Percentiles rank a stretch among this genome's conserved stretches.
These are phyloP conservation scores for Lacanobia wlatinum DNA, from an alignment of 2,888 invertebrate species.

Conservation along the genomic window DNA sequence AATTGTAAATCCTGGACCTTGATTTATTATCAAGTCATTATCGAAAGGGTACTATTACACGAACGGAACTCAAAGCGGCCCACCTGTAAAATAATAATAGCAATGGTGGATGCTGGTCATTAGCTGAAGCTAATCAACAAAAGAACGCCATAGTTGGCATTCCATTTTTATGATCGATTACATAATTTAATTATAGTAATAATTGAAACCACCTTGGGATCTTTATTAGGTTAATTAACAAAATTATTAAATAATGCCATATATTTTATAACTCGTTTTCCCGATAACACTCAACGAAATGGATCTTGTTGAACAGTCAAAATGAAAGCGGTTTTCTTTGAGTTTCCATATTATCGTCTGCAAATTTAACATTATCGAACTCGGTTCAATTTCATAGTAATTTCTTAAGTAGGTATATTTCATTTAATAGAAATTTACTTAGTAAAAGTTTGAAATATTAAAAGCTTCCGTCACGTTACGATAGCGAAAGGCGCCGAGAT, in stretches of 20 bases:
- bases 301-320: background rate
- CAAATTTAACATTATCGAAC: background rate
- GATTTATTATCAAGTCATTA: slow-evolving; percentile 65
- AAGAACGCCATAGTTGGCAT: slow-evolving; percentile 33
- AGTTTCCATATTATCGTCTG: background rate
- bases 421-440: background rate
- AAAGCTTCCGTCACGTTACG: background rate
- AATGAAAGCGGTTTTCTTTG: background rate
- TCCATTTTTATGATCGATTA: slow-evolving; percentile 53
- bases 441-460: background rate
- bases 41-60: slow-evolving; percentile 59
- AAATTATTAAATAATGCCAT: background rate
- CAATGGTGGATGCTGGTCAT: slow-evolving; percentile 42
- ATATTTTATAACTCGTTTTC: slow-evolving; percentile 22
- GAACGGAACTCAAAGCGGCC: slow-evolving; percentile 55
- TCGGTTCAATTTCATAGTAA: background rate
- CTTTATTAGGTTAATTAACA: slow-evolving; percentile 23
- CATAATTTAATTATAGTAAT: slow-evolving; percentile 39
- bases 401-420: background rate
- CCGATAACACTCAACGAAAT: slow-evolving; percentile 6
- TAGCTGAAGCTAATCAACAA: slow-evolving; percentile 56
- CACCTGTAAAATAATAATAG: slow-evolving; percentile 58
- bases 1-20: slow-evolving; percentile 59
- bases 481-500: slow-evolving; percentile 10
- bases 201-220: slow-evolving; percentile 29